Evolutionary conservation across 30 jellyfish, hydroid and myxozoan genomes (phyloP).

Genomic region (Chrysaora quinquecirrha): DNA sequence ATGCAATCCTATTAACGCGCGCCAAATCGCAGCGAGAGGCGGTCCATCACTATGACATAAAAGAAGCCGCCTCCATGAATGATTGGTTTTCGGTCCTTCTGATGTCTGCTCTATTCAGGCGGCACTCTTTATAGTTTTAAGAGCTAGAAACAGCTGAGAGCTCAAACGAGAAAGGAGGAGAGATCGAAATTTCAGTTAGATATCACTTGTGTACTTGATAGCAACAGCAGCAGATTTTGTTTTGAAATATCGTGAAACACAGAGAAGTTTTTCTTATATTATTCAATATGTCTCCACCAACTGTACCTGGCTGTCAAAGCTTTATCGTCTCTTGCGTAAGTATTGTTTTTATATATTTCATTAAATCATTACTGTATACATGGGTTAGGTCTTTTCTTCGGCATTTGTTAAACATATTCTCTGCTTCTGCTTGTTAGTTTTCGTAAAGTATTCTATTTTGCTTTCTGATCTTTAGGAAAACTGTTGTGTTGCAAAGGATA

Average conservation of each 20-base stretch:
- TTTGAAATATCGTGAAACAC: background rate
- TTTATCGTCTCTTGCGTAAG: slow-evolving; percentile 81
- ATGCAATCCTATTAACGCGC: slow-evolving; percentile 97
- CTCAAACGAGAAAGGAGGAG: slow-evolving; percentile 83
- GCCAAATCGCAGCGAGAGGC: slow-evolving; percentile 99
- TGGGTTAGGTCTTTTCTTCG: background rate
- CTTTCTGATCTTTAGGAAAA: too few species aligned
- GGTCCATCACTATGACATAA: slow-evolving; percentile 94
- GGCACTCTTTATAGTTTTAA: slow-evolving; percentile 94
- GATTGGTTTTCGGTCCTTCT: slow-evolving; percentile 98
- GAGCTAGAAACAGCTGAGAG: slow-evolving; percentile 98
- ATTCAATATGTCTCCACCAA: slow-evolving; percentile 64
- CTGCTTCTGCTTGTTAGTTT: too few species aligned
- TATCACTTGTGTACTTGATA: slow-evolving; percentile 28
- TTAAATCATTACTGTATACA: background rate
- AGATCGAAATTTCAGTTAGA: slow-evolving; percentile 50
- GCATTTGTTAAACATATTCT: too few species aligned
- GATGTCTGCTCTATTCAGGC: slow-evolving; percentile 98
- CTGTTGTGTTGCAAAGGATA: too few species aligned
- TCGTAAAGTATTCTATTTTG: too few species aligned
- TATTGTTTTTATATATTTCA: slow-evolving; percentile 4
- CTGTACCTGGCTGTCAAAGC: slow-evolving; percentile 71
- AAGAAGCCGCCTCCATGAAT: slow-evolving; percentile 98
- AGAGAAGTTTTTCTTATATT: background rate
- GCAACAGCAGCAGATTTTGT: background rate